Percentiles rank a stretch among this genome's conserved stretches.
These are phyloP conservation scores for Metaphire vulgaris DNA, from an alignment of 1,140 invertebrate genomes.

Conservation along the genomic window DNA sequence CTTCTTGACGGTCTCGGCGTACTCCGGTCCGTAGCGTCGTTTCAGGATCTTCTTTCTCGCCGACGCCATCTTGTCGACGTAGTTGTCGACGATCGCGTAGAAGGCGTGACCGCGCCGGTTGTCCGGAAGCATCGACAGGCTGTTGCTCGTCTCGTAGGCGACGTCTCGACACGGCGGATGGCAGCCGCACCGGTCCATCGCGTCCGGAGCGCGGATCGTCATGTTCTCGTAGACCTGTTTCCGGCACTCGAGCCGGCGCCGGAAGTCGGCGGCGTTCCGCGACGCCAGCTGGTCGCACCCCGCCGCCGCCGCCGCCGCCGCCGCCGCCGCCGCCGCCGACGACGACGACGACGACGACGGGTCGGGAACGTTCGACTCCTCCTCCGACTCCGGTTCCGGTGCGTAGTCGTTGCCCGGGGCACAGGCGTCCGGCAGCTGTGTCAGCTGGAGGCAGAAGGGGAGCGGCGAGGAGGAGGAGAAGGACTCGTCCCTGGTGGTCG, in stretches of 20 bases:
- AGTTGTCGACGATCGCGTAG: slow-evolving; percentile 21
- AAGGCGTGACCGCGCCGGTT: slow-evolving; percentile 23
- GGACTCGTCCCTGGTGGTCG: no score
- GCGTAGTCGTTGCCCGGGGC: no score
- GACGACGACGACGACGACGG: no score
- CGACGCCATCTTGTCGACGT: slow-evolving; percentile 3
- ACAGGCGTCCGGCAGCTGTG: background rate
- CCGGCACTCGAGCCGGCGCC: slow-evolving; percentile 15
- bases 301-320: background rate
- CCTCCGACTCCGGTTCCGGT: no score
- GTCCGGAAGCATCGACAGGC: slow-evolving; percentile 29
- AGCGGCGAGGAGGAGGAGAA: no score
- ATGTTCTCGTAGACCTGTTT: slow-evolving; percentile 28
- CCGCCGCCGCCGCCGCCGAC: no score
- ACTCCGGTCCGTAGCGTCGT: background rate
- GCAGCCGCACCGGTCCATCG: slow-evolving; percentile 26
- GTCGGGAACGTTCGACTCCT: background rate
- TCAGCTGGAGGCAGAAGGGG: background rate
- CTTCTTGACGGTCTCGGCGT: slow-evolving; percentile 15
- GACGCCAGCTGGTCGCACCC: background rate
- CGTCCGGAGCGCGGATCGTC: slow-evolving; percentile 25
- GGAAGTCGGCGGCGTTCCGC: background rate
- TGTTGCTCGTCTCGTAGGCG: slow-evolving; percentile 27
- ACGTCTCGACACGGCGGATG: slow-evolving; percentile 30
- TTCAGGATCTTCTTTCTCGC: slow-evolving; percentile 6